Evolutionary conservation across 2,113 vertebrate species (phyloP), one percentile per base, ranked within the genome.

Genomic region (Phainopepla nitens): DNA sequence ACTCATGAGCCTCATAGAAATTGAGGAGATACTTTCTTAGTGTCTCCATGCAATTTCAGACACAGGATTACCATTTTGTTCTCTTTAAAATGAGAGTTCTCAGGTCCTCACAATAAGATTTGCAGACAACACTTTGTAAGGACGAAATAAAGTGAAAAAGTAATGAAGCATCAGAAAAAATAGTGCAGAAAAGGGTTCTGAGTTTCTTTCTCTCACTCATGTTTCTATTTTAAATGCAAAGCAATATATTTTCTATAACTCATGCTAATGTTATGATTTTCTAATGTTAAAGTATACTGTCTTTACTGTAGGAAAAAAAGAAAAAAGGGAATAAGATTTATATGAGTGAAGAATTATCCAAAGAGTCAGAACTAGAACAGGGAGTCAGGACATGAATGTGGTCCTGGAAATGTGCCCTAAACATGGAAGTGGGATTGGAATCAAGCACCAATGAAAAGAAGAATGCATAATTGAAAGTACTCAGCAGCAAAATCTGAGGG

Each of bases 31-130:
- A 13, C 6, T 78, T 87, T 81, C 72, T 69, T 47, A 13, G 10
- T 50, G n/a, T 75, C 39, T 86, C 58, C 10, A 18, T 28, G 21
- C 7, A 39, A 39, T 81, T 82, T 93, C 22, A 62, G 65, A 45
- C 86, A 42, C 42, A 86, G 41, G 8, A 69, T 95, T 91, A 68
- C 50, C 11, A 22, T 42, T 82, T 91, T 81, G 41, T 83, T 91
- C 44, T 80, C 11, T 89, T 94, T 79, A 81, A 93, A 96, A 83
- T 61, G 27, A 69, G 69, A 94, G 24, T 78, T 81, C 31, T 64
- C 42, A 29, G 10, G n/a, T 78, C 35, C 41, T 91, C 4, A 9
- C 51, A 57, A 15, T 42, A 75, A 66, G 16, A 57, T 82, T 88
- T 84, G 9, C 17, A 42, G 35, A 72, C 41, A 76, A 35, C 2